Conservation (phyloP, 2,888 invertebrate species). For the Troides helena region DNA sequence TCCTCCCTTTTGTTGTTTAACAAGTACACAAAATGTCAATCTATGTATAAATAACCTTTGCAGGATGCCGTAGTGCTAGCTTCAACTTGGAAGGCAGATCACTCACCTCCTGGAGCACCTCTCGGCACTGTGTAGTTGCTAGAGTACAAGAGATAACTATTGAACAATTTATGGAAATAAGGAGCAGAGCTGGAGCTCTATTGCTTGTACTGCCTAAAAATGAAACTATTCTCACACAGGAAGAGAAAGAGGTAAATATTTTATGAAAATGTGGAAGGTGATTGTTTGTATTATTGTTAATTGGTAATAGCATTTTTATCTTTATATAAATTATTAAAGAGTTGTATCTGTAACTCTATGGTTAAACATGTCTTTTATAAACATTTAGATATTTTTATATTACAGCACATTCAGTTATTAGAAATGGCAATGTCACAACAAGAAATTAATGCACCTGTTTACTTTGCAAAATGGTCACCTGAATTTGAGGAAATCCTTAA, state of each 20-base stretch:
- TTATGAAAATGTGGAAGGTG: not conserved
- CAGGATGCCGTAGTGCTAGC: conserved; percentile 91
- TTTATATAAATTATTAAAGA: too few species aligned
- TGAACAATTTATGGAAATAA: conserved; percentile 87
- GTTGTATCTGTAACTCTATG: too few species aligned
- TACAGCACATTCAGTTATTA: conserved; percentile 85
- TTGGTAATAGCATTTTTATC: too few species aligned
- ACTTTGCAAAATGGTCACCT: conserved; percentile 88
- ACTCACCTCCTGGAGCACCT: conserved; percentile 89
- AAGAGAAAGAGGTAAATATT: conserved; percentile 84
- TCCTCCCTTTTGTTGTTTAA: too few species aligned
- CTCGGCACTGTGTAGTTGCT: conserved; percentile 93
- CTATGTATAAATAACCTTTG: not conserved
- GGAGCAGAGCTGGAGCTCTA: conserved; percentile 90
- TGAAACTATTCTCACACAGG: conserved; percentile 80
- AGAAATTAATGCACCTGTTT: conserved; percentile 91
- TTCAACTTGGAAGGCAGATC: conserved; percentile 95
- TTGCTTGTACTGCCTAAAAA: conserved; percentile 91
- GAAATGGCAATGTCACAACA: conserved; percentile 91
- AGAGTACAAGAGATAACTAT: conserved; percentile 89
- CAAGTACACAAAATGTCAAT: too few species aligned
- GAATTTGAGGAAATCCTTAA: conserved; percentile 87
- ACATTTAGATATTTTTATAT: conserved; percentile 4
- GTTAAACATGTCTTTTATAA: not conserved
- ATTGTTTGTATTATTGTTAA: too few species aligned